phyloP scores from a whole-genome alignment of 1,140 invertebrate species.

The Psix sp. region DNA sequence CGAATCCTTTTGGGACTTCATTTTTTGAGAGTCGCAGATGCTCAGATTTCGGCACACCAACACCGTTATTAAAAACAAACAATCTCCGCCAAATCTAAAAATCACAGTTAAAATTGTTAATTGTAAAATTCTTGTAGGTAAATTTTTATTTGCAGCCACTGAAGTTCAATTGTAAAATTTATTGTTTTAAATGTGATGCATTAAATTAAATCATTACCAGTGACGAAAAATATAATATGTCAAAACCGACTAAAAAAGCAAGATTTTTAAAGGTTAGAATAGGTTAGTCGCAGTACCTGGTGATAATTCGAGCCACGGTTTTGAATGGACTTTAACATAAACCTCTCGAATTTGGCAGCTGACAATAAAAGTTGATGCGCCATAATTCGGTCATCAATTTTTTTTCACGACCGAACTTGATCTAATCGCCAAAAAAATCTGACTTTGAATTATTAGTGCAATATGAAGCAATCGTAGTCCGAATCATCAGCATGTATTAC shows the following conservation, averaged over 20 bases:
- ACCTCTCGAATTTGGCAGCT: constrained; percentile 67
- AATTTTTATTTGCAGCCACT: too few relatives aligned
- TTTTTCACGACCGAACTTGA: too few relatives aligned
- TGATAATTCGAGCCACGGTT: constrained; percentile 67
- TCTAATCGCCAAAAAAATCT: constrained; percentile 5
- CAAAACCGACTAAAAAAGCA: too few relatives aligned
- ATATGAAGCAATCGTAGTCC: constrained; percentile 18
- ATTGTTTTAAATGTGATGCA: too few relatives aligned
- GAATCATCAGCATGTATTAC: constrained; percentile 7
- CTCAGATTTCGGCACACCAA: constrained; percentile 65
- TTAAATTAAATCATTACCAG: background rate
- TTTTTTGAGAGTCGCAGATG: constrained; percentile 80
- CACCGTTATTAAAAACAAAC: constrained; percentile 64
- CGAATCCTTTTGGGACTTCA: constrained; percentile 92
- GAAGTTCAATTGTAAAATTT: too few relatives aligned
- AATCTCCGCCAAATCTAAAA: constrained; percentile 63
- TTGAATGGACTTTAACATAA: constrained; percentile 66
- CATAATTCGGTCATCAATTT: constrained; percentile 66
- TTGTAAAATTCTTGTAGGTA: too few relatives aligned
- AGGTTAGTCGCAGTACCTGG: constrained; percentile 67
- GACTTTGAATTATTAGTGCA: constrained; percentile 24
- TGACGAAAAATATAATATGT: too few relatives aligned
- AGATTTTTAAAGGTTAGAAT: constrained; percentile 62
- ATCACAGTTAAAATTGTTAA: constrained; percentile 32
- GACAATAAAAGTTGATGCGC: constrained; percentile 70